These are phyloP conservation scores for Salvator merianae DNA, from an alignment of 2,113 vertebrate species.

Conservation along the genomic window DNA sequence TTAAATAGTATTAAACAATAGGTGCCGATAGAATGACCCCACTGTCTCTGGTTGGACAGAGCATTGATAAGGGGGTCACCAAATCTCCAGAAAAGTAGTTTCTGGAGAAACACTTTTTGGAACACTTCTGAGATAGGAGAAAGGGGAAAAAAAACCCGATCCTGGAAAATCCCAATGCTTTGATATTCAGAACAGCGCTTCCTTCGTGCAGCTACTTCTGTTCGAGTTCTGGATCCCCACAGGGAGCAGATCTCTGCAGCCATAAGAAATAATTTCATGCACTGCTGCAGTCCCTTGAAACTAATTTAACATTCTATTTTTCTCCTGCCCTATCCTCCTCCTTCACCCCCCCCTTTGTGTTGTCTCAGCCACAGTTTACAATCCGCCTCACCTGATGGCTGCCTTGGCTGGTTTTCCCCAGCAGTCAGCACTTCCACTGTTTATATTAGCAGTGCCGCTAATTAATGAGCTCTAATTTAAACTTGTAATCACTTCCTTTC, in stretches of 20 bases:
- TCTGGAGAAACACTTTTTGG: background rate
- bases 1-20: too few species aligned
- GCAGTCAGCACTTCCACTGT: slow-evolving; percentile 41
- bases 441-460: slow-evolving; percentile 55
- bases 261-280: slow-evolving; percentile 88
- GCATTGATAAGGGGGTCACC: too few species aligned
- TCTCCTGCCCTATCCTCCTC: slow-evolving; percentile 42
- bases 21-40: too few species aligned
- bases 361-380: slow-evolving; percentile 61
- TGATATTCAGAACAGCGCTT: slow-evolving; percentile 31
- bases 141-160: background rate
- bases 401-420: slow-evolving; percentile 1
- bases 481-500: slow-evolving; percentile 50
- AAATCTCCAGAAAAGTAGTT: too few species aligned
- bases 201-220: slow-evolving; percentile 65
- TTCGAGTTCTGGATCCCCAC: slow-evolving; percentile 65
- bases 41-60: too few species aligned
- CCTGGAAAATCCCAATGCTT: background rate
- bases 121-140: slow-evolving; percentile 21
- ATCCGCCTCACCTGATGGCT: slow-evolving; percentile 17
- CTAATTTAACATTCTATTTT: slow-evolving; percentile 79
- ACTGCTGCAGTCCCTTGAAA: slow-evolving; percentile 82
- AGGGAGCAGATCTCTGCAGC: slow-evolving; percentile 76
- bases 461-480: slow-evolving; percentile 56
- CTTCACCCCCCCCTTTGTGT: slow-evolving; percentile 40